Evolutionary conservation across 1,140 invertebrate species (phyloP), one percentile per base, ranked within the genome.

Genomic region (Danaus plexippus): DNA sequence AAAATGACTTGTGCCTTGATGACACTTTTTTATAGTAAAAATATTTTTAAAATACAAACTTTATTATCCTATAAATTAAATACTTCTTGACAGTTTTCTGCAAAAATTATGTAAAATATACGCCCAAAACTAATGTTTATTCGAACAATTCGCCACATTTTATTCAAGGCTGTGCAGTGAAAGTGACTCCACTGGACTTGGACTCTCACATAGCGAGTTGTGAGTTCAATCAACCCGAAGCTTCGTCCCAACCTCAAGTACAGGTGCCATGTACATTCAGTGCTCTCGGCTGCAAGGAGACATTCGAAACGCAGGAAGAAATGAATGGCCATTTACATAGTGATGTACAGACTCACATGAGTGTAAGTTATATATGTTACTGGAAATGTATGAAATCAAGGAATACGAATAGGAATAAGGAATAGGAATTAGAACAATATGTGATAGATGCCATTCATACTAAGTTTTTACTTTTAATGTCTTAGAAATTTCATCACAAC

Each of bases 111-210:
- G 22, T 32, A 32, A 32, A 6, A 32, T 32, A 3, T 15, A 32
- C 7, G 1, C 22, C 22, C 22, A 32, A 52, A 52, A 10, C 4
- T 43, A 13, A 43, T 15, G 11, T 4, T 43, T 9, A 43, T 52
- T 41, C 9, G 51, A 52, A 10, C 5, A 11, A 44, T 6, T 43
- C 7, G 22, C 5, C 22, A 15, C 3, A 13, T 42, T 51, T 51
- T 13, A 18, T 22, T 9, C 13, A 13, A 87, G 81, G 94, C 47
- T 95, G 94, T 76, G 76, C 88, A 11, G 80, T 90, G 13, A 87
- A 91, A 64, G 86, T 93, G 45, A 91, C 91, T 1, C 92, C 91
- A 9, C 80, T 94, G 50, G 92, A 94, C 72, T 80, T 94, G 56
- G 92, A 94, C 63, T 68, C 83, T 1, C 93, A 94, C 75, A 81